These are phyloP conservation scores for Pyrochroa serraticornis DNA, from an alignment of 2,888 invertebrate genomes.

Conservation along the genomic window DNA sequence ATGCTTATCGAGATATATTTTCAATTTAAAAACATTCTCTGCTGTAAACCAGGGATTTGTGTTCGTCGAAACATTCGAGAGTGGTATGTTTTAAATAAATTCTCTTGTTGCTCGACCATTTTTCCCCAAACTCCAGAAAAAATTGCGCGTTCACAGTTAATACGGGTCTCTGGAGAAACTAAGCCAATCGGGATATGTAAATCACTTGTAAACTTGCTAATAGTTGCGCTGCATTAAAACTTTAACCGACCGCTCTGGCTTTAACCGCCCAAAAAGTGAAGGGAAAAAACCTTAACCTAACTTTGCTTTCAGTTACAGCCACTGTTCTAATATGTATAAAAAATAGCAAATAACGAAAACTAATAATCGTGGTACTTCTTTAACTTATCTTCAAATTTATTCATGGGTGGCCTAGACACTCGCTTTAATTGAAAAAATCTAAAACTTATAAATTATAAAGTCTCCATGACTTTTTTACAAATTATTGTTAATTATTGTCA, in stretches of 20 bases:
- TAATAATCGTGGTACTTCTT: too few relatives aligned
- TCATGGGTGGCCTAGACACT: too few relatives aligned
- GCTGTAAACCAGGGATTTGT: constrained; percentile 28
- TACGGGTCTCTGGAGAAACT: constrained; percentile 2
- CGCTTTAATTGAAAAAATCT: too few relatives aligned
- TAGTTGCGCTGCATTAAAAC: constrained; percentile 16
- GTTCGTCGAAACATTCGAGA: constrained; percentile 23
- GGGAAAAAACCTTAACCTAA: too few relatives aligned
- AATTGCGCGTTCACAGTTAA: constrained; percentile 13
- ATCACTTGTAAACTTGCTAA: constrained; percentile 6
- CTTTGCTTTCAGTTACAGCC: too few relatives aligned
- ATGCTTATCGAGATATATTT: constrained; percentile 32
- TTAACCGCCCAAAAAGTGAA: too few relatives aligned
- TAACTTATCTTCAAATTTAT: too few relatives aligned
- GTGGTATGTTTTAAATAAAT: constrained; percentile 21
- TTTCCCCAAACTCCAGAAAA: constrained; percentile 7
- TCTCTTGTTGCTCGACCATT: constrained; percentile 9
- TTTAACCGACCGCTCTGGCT: background rate
- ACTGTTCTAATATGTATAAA: too few relatives aligned
- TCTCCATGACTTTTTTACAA: too few relatives aligned
- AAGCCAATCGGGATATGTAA: constrained; percentile 19
- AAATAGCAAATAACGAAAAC: too few relatives aligned
- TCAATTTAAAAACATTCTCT: constrained; percentile 30
- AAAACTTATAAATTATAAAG: too few relatives aligned
- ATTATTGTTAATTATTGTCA: too few relatives aligned